Base-by-base conservation (phyloP, 2,797 vertebrate genomes). In the Eospalax fontanierii region DNA sequence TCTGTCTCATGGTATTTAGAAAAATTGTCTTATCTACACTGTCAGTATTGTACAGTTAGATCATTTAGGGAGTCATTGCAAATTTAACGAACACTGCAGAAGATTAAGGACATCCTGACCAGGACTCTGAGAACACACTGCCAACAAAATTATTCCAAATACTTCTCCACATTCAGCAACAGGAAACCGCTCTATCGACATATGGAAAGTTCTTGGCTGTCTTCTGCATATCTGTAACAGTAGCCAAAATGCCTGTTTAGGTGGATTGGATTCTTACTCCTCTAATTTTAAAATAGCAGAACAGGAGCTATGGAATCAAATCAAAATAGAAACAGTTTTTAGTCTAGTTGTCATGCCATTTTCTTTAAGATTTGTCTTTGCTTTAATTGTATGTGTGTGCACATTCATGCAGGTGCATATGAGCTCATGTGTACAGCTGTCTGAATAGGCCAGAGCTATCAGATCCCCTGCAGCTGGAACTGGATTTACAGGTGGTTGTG, bases 281-380 rank as follows among this genome's bases (percentile, higher is more conserved):
- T 86, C 87, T 89, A 76, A n/a, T 68, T 97, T 94, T 95, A 46
- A 90, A 65, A 43, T 8, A 82, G 28, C 24, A 79, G 2, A 65
- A 26, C 12, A 68, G 38, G 24, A 92, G 46, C 43, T 66, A 76
- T 61, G 10, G 35, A 86, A 95, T 88, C 54, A 90, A 93, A 78
- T 74, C 59, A 46, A 81, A 10, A 38, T 11, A 82, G 63, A 65
- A 6, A 8, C 33, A 59, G 43, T 65, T 79, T 35, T 33, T 46
- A 22, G 7, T 70, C 50, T 66, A 66, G 2, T 16, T 4, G 12
- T 54, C 50, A 54, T 54, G 2, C 12, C 8, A 14, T 38, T 63
- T 82, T 68, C 18, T 66, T 66, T 15, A 30, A 35, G 46, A 28
- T 70, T 70, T 85, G 38, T 71, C 14, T 54, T 54, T 54, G 14